These are phyloP conservation scores for Magallana ariakensis DNA, from an alignment of 1,140 invertebrate genomes.

Conservation along the genomic window DNA sequence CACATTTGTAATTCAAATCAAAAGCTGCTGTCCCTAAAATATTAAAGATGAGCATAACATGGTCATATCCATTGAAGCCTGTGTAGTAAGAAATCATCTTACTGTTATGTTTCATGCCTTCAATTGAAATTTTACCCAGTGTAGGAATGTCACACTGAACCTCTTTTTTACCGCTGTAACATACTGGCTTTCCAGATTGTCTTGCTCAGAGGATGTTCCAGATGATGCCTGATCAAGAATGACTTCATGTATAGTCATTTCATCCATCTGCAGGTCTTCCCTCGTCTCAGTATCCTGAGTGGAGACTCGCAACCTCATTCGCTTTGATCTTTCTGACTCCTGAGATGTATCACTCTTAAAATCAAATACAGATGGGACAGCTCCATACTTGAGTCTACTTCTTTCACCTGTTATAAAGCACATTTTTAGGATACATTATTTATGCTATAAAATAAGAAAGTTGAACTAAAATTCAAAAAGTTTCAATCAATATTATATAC, in stretches of 20 bases:
- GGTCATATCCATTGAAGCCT: constrained; percentile 55
- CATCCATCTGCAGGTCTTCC: no score
- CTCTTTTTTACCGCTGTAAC: no score
- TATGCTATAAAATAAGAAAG: not conserved
- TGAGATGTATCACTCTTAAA: not conserved
- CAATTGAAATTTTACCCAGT: no score
- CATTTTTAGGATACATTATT: not conserved
- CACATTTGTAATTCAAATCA: no score
- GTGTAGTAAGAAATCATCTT: constrained; percentile 53
- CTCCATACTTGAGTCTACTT: not conserved
- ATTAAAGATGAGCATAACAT: constrained; percentile 56
- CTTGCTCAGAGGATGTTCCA: no score
- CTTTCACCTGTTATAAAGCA: not conserved
- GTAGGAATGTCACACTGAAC: no score
- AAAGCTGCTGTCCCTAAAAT: constrained; percentile 37
- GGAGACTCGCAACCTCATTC: not conserved
- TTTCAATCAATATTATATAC: not conserved
- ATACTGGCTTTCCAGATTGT: no score
- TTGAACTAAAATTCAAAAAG: not conserved
- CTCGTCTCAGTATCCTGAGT: no score
- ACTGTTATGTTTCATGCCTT: no score
- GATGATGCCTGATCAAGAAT: not conserved
- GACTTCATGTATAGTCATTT: not conserved
- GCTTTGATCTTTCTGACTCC: not conserved
- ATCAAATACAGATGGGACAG: not conserved